phyloP scores from a whole-genome alignment of 2,113 vertebrate genomes.

The Arizona elegans region DNA sequence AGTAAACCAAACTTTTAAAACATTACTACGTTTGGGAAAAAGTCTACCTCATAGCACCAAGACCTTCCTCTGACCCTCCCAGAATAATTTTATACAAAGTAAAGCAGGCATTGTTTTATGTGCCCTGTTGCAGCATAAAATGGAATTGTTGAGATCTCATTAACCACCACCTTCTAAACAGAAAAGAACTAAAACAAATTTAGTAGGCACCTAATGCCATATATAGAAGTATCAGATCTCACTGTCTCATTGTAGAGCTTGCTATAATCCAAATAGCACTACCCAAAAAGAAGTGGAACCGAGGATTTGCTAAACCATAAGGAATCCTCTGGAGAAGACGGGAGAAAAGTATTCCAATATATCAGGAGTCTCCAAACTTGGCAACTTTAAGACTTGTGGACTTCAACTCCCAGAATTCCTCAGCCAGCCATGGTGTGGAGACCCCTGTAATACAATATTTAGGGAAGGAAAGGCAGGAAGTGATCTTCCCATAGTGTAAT shows the following conservation, averaged over 20 bases:
- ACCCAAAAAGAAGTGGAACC: neutral
- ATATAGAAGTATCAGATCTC: neutral
- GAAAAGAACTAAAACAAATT: neutral
- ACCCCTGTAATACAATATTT: neutral
- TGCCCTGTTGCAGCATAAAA: neutral
- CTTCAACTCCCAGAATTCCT: neutral
- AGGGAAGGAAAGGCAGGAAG: neutral
- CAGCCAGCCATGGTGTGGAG: neutral
- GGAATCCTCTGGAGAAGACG: neutral
- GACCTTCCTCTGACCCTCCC: too few relatives aligned
- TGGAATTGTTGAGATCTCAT: neutral
- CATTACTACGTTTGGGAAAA: neutral
- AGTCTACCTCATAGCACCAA: neutral
- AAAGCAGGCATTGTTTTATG: neutral
- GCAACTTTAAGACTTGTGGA: neutral
- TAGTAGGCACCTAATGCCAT: neutral
- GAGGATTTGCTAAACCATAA: neutral
- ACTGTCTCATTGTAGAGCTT: neutral
- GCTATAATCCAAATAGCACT: neutral
- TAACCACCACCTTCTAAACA: neutral
- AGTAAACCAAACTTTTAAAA: neutral
- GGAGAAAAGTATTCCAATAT: neutral
- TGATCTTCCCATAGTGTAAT: neutral
- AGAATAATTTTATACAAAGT: neutral
- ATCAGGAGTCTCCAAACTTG: neutral